Evolutionary conservation across 2,113 vertebrate species (phyloP), one percentile per base, ranked within the genome.

Genomic region (Nycticryphes semicollaris): DNA sequence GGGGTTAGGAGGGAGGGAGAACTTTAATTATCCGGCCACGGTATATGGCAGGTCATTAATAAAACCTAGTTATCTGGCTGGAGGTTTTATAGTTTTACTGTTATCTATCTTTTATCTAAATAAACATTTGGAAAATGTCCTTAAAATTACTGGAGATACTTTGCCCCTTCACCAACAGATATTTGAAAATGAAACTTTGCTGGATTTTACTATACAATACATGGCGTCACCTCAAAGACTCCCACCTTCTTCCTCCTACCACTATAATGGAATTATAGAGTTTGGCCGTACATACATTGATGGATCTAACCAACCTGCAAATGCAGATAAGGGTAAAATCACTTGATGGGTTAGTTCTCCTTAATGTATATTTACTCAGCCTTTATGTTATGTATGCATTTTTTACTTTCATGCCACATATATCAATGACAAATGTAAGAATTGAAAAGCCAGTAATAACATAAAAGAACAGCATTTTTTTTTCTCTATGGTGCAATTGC

Each of bases 11-110:
- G 97, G 97, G 96, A 98, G 97, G 94, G 97, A 97, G 97, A 98
- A 98, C 98, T 99, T 99, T 99, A 99, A 99, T 99, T 99, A 99
- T 98, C 98, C 98, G 93, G 98, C 98, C 98, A 98, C 84, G 77
- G 98, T 96, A 73, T 94, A 97, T 99, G 99, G 99, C 99, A 99
- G 99, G 99, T 99, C 99, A 99, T 99, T 99, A 99, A 99, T 99
- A 99, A 99, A 99, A 98, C 97, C 98, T 98, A 99, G 98, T 99
- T 99, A 99, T 99, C 99, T 98, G 97, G 94, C 97, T 66, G 80
- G 98, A 97, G 97, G 98, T 98, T 98, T 98, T 98, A 97, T 98
- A 98, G 98, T 98, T 97, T 98, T 96, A 88, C 95, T 89, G 97
- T 97, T 99, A 99, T 99, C 99, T 94, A 86, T 94, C 97, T 98